Percentiles rank a stretch among this genome's conserved stretches.
Conservation (phyloP, 2,888 invertebrate species). For the Dicyrtomina minuta region DNA sequence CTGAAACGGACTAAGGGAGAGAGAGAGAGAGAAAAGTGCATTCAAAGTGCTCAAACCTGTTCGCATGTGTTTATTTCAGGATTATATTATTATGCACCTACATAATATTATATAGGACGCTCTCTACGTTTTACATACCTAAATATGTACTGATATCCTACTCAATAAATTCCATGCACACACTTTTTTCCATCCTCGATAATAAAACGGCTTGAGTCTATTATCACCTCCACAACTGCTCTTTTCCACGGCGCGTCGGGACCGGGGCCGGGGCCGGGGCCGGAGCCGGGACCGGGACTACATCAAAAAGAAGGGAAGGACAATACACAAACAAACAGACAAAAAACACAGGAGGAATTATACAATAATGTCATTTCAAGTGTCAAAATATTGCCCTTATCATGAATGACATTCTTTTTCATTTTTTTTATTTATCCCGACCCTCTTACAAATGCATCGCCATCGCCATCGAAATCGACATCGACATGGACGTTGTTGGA, state of each 20-base stretch:
- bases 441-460: too few species aligned
- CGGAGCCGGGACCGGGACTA: too few species aligned
- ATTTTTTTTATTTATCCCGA: background rate
- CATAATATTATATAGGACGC: too few species aligned
- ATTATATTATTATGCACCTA: too few species aligned
- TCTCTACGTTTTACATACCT: too few species aligned
- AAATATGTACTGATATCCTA: background rate
- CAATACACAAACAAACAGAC: too few species aligned
- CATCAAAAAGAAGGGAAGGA: constrained; percentile 5
- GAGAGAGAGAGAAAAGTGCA: background rate
- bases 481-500: too few species aligned
- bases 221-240: constrained; percentile 30
- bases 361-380: constrained; percentile 33
- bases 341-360: constrained; percentile 21
- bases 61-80: too few species aligned
- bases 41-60: background rate
- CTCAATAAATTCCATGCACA: background rate
- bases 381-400: constrained; percentile 32
- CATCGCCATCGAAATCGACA: too few species aligned
- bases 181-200: too few species aligned
- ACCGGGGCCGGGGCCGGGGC: too few species aligned
- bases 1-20: background rate
- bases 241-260: constrained; percentile 7
- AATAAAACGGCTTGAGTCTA: constrained; percentile 25
- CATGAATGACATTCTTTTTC: constrained; percentile 8